Evolutionary conservation across 2,797 vertebrate species (phyloP).

Genomic region (Myotis planiceps): DNA sequence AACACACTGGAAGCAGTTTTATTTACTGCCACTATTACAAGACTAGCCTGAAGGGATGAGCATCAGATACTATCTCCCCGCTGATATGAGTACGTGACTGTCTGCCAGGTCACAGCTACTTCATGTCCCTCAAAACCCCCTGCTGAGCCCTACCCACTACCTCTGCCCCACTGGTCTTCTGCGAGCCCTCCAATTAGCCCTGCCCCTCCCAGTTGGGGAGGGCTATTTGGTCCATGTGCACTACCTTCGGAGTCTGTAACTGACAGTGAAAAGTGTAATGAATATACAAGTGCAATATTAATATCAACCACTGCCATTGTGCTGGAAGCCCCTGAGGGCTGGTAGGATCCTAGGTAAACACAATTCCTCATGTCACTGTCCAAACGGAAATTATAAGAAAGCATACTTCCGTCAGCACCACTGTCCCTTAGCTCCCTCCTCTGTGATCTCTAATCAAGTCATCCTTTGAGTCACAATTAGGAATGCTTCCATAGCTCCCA

Average conservation of each 20-base stretch:
- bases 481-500: neutral
- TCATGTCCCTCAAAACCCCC: neutral
- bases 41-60: slow-evolving; percentile 36
- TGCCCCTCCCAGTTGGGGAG: neutral
- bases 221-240: neutral
- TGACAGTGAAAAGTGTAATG: neutral
- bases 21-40: slow-evolving; percentile 45
- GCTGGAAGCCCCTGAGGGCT: neutral
- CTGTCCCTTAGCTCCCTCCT: neutral
- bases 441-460: neutral
- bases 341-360: neutral
- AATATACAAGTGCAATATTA: neutral
- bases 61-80: slow-evolving; percentile 17
- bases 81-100: neutral
- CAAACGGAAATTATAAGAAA: neutral
- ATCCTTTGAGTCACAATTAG: neutral
- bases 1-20: slow-evolving; percentile 59
- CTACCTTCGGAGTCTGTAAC: neutral
- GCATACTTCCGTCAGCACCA: neutral
- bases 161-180: neutral
- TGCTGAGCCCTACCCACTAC: neutral
- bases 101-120: slow-evolving; percentile 42
- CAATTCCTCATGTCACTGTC: neutral
- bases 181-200: neutral
- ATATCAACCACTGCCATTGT: neutral